Percentiles rank a stretch among this genome's conserved stretches.
Conservation (phyloP, 2,113 vertebrate species). For the Lepus timidus region DNA sequence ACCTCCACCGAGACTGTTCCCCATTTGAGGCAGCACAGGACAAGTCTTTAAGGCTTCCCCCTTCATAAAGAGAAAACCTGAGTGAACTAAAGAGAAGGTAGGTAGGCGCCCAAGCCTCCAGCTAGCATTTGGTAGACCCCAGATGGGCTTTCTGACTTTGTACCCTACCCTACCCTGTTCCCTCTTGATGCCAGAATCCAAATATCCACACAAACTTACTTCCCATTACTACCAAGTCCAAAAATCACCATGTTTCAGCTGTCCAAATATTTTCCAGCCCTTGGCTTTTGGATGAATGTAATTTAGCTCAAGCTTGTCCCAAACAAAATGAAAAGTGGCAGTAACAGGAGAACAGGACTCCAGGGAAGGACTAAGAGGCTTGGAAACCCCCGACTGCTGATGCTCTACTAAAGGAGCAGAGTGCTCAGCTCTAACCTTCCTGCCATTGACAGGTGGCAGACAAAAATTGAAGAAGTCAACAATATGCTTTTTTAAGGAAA, state of each 20-base stretch:
- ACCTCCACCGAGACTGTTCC: not conserved
- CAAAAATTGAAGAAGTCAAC: not conserved
- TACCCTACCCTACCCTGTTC: not conserved
- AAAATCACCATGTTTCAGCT: slow-evolving; percentile 56
- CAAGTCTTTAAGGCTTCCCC: not conserved
- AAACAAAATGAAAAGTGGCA: not conserved
- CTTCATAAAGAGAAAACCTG: not conserved
- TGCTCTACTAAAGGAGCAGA: not conserved
- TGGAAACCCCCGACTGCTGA: not conserved
- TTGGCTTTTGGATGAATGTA: slow-evolving; percentile 16
- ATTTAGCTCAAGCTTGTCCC: slow-evolving; percentile 52
- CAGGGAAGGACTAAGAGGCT: not conserved
- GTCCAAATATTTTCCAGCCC: slow-evolving; percentile 68
- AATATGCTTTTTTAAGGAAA: not conserved
- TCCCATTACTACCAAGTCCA: slow-evolving; percentile 29
- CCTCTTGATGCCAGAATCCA: not conserved
- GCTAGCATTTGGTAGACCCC: not conserved
- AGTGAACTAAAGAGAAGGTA: too few relatives aligned
- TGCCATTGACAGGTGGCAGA: not conserved
- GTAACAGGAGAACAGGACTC: not conserved
- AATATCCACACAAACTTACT: not conserved
- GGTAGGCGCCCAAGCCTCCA: rapidly evolving
- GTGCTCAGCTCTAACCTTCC: not conserved
- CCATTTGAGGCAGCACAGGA: not conserved
- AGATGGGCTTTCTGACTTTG: not conserved